These are phyloP conservation scores for Typhlichthys eigenmanni DNA, from an alignment of 2,797 vertebrate genomes.

Conservation along the genomic window DNA sequence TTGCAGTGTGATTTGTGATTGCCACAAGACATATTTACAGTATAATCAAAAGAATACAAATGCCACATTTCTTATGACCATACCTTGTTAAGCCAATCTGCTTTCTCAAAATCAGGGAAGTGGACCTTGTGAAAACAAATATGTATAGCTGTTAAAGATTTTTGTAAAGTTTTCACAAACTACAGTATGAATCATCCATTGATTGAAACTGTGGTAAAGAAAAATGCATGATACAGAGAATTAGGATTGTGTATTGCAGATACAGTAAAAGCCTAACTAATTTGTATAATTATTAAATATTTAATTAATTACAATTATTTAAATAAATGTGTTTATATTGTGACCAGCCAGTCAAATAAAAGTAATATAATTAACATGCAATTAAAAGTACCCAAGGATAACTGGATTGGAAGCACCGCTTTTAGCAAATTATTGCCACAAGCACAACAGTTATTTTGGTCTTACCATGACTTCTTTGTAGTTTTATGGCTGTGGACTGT, in stretches of 20 bases:
- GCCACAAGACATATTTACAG: neutral
- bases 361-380: neutral
- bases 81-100: conserved; percentile 94
- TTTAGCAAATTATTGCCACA: neutral
- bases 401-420: neutral
- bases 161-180: neutral
- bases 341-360: no score
- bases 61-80: conserved; percentile 45
- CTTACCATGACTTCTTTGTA: conserved; percentile 20
- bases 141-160: neutral
- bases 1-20: neutral
- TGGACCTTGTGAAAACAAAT: conserved; percentile 79
- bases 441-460: neutral
- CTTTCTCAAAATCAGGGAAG: conserved; percentile 90
- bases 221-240: neutral
- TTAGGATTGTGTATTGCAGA: no score
- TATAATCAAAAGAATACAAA: neutral
- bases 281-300: neutral
- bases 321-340: neutral
- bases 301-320: neutral
- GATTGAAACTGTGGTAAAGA: neutral
- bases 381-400: no score
- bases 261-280: neutral
- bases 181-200: neutral
- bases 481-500: conserved; percentile 29